A percentile compares a stretch with the other conserved stretches of the same genome.
Conservation (phyloP, 2,888 invertebrate genomes). For the Horisme vitalbata region DNA sequence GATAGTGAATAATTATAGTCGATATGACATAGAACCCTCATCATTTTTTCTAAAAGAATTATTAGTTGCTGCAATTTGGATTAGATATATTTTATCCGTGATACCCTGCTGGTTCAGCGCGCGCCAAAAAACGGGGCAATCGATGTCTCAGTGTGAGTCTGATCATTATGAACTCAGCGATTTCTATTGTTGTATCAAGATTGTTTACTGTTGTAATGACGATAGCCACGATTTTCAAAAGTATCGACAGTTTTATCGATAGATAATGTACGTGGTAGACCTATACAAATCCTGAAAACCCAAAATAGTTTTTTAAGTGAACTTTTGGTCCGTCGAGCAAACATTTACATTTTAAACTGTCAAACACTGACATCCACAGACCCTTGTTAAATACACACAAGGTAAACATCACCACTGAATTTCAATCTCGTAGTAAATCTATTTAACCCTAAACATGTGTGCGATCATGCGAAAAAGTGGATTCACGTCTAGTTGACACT, state of each 20-base stretch:
- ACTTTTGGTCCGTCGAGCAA: neutral
- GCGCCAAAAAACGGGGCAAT: conserved; percentile 13
- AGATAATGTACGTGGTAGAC: too few relatives aligned
- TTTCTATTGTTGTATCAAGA: conserved; percentile 9
- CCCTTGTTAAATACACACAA: conserved; percentile 26
- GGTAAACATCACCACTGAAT: conserved; percentile 31
- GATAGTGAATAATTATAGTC: too few relatives aligned
- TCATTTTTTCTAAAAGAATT: too few relatives aligned
- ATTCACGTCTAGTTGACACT: conserved; percentile 62
- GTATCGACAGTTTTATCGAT: too few relatives aligned
- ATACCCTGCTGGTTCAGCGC: conserved; percentile 12
- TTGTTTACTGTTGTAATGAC: conserved; percentile 10
- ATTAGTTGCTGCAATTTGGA: conserved; percentile 1
- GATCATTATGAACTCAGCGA: conserved; percentile 14
- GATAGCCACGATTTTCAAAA: neutral
- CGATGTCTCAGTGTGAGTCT: conserved; percentile 17
- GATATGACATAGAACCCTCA: too few relatives aligned
- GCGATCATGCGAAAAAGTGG: conserved; percentile 74
- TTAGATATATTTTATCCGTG: conserved; percentile 5
- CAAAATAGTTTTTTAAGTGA: too few relatives aligned
- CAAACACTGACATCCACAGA: conserved; percentile 17
- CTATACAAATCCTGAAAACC: too few relatives aligned
- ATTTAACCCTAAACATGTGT: conserved; percentile 57
- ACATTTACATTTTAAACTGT: conserved; percentile 14
- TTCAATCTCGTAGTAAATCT: conserved; percentile 34